Evolutionary conservation across 2,113 vertebrate genomes (phyloP), one percentile per base, ranked within the genome.

Genomic region (Bettongia penicillata): DNA sequence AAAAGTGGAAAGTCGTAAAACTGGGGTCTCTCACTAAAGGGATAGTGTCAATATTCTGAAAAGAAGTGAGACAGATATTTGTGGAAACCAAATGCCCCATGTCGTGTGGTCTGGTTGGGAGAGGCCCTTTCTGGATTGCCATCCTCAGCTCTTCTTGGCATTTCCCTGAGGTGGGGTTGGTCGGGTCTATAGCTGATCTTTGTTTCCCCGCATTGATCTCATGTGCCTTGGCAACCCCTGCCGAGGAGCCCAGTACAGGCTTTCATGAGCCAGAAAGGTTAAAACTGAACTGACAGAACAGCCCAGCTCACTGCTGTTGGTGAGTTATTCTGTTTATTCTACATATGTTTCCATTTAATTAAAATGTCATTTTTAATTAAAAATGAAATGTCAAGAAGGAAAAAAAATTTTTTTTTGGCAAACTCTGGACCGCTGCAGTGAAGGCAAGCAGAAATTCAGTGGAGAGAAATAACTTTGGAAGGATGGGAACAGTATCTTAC

Each of bases 341-440:
- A 96, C 97, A 96, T 96, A 96, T 50, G 96, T 98, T 96, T 97
- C 96, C 97, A 95, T 95, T 98, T 98, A 97, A 98, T 96, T 51
- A 50, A 98, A 98, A 98, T 97, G 95, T 94, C 97, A 97, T 96
- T 98, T 98, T 98, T 98, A 98, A 98, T 98, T 98, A 98, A 98
- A 97, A 97, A 98, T 97, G 96, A 97, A 98, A 98, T 97, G 97
- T 95, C 97, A 98, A 94, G 96, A 94, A 97, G 94, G 91, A 97
- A 98, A 97, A 49, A 96, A 93, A 95, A 91, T 93, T 43, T 61
- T 61, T 61, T 61, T 61, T 84, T 98, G 98, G 97, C 97, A 97
- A 93, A 91, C 91, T 91, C 92, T 93, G 91, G 91, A 28, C 91
- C 49, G 24, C 61, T 48, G 43, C 91, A 91, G 26, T 51, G 96